phyloP scores from a whole-genome alignment of 2,888 invertebrate genomes.

The Proisotoma minuta region DNA sequence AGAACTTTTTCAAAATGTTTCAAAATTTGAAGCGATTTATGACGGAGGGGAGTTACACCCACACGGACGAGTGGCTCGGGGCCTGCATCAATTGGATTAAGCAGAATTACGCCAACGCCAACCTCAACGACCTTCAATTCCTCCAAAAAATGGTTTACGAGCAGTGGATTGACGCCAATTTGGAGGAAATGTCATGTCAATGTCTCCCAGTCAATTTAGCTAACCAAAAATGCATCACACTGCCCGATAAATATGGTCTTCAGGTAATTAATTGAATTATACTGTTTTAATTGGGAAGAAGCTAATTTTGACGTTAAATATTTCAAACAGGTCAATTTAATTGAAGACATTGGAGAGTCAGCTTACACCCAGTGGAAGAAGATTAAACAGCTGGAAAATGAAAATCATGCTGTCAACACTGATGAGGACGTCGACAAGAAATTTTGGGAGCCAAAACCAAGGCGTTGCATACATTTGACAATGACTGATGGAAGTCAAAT shows the following conservation, averaged over 20 bases:
- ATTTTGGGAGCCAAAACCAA: conserved; percentile 57
- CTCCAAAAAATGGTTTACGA: conserved; percentile 57
- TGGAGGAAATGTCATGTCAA: conserved; percentile 61
- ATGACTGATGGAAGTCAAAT: conserved; percentile 71
- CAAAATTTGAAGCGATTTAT: conserved; percentile 22
- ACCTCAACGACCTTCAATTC: not conserved
- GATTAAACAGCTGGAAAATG: conserved; percentile 54
- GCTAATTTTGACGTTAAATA: no score
- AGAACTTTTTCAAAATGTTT: no score
- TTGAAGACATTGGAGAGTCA: conserved; percentile 61
- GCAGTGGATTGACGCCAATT: conserved; percentile 64
- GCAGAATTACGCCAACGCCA: conserved; percentile 26
- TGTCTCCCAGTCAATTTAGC: conserved; percentile 59
- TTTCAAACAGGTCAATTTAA: conserved; percentile 56
- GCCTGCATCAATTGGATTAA: conserved; percentile 38
- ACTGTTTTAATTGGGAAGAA: not conserved
- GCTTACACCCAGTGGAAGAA: conserved; percentile 61
- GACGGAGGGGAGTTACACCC: conserved; percentile 22
- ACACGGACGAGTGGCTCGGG: conserved; percentile 39
- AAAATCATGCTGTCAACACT: conserved; percentile 50
- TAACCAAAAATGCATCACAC: conserved; percentile 52
- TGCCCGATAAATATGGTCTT: conserved; percentile 59
- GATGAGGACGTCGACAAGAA: conserved; percentile 52
- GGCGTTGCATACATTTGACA: conserved; percentile 64
- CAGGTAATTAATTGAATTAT: conserved; percentile 52